phyloP scores from a whole-genome alignment of 2,888 invertebrate genomes.

The Nephrotoma guestfalica region DNA sequence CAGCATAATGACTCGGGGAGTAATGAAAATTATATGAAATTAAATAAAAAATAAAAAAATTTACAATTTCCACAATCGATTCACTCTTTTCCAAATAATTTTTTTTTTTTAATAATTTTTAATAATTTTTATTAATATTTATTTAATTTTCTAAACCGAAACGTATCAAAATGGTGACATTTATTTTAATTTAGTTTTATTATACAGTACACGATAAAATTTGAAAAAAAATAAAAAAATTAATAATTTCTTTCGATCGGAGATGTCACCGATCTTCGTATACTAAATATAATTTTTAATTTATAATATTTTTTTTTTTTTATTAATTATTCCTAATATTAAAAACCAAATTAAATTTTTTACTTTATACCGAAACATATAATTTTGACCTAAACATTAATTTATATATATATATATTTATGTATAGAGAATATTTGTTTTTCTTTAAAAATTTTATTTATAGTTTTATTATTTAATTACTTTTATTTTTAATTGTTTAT shows the following conservation, averaged over 20 bases:
- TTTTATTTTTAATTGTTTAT: background rate
- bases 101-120: background rate
- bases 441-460: background rate
- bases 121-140: background rate
- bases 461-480: background rate
- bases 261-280: background rate
- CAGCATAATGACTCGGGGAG: background rate
- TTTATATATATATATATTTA: background rate
- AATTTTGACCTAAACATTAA: slow-evolving; percentile 4
- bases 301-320: background rate
- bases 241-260: background rate
- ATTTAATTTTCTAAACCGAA: background rate
- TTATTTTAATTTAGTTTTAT: background rate
- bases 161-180: background rate
- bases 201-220: background rate
- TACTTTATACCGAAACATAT: background rate
- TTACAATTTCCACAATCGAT: background rate
- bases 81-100: background rate
- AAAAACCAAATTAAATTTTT: background rate
- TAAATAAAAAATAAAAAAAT: background rate
- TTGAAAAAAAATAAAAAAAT: background rate
- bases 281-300: background rate
- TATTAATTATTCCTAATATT: background rate
- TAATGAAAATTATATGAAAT: background rate
- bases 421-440: background rate